These are phyloP conservation scores for Tupiocoris notatus DNA, from an alignment of 2,888 invertebrate genomes.

Conservation along the genomic window DNA sequence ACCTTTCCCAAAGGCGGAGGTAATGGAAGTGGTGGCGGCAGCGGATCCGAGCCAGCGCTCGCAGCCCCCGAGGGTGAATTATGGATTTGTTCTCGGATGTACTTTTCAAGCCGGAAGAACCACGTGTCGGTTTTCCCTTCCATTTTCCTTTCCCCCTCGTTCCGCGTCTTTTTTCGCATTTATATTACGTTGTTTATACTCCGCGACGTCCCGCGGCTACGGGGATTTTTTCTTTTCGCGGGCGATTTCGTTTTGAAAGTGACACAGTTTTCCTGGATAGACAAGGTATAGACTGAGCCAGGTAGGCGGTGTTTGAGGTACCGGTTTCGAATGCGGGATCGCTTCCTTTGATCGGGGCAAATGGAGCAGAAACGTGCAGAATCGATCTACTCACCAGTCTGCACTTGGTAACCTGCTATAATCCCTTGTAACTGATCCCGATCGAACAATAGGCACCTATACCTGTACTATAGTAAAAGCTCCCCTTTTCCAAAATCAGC, in stretches of 20 bases:
- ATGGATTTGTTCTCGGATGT: constrained; percentile 34
- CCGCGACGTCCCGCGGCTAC: not conserved
- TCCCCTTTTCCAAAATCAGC: too few relatives aligned
- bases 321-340: not conserved
- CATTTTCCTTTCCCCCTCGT: not conserved
- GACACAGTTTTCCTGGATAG: not conserved
- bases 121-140: constrained; percentile 24
- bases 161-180: not conserved
- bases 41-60: not conserved
- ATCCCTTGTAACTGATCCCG: too few relatives aligned
- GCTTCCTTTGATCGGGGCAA: not conserved
- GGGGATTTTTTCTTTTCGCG: not conserved
- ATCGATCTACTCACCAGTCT: not conserved
- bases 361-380: not conserved
- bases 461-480: too few relatives aligned
- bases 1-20: not conserved
- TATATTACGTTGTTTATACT: not conserved
- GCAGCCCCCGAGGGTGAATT: constrained; percentile 36
- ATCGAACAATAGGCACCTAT: too few relatives aligned
- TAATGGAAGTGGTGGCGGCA: too few relatives aligned
- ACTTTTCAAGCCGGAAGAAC: not conserved
- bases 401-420: not conserved
- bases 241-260: too few relatives aligned
- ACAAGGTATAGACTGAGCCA: not conserved
- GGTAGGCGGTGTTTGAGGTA: too few relatives aligned